phyloP scores from a whole-genome alignment of 2,113 vertebrate species.

The Solea senegalensis region DNA sequence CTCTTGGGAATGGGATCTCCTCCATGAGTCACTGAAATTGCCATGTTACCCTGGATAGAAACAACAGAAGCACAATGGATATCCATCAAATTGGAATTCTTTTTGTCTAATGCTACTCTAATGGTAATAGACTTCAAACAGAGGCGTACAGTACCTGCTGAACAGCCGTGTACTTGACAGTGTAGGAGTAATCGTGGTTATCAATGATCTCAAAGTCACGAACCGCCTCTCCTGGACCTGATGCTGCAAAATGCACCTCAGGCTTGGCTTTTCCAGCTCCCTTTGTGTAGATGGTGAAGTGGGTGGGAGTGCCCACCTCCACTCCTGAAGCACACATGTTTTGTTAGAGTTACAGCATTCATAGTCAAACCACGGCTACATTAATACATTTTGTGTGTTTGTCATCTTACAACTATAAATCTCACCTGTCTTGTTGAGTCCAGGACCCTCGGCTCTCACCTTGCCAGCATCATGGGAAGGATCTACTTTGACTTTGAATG shows the following conservation, averaged over 20 bases:
- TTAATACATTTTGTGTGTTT: background rate
- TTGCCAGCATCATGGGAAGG: slow-evolving; percentile 92
- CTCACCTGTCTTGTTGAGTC: slow-evolving; percentile 90
- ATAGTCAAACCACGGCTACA: slow-evolving; percentile 8
- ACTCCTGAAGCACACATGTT: slow-evolving; percentile 82
- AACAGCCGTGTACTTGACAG: slow-evolving; percentile 91
- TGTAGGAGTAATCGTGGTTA: slow-evolving; percentile 96
- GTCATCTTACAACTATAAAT: background rate
- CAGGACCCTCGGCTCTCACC: slow-evolving; percentile 92
- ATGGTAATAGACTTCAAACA: slow-evolving; percentile 13
- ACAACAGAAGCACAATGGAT: slow-evolving; percentile 9
- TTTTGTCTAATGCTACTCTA: slow-evolving; percentile 5
- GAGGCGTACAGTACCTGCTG: slow-evolving; percentile 84
- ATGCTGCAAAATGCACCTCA: slow-evolving; percentile 86
- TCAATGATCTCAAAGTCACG: slow-evolving; percentile 95
- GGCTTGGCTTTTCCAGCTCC: slow-evolving; percentile 93
- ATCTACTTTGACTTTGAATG: slow-evolving; percentile 94
- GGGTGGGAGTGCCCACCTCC: slow-evolving; percentile 92
- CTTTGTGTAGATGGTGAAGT: slow-evolving; percentile 94
- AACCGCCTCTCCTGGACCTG: slow-evolving; percentile 86
- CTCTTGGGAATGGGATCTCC: slow-evolving; percentile 90
- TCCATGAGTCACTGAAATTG: slow-evolving; percentile 86
- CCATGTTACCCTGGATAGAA: slow-evolving; percentile 85
- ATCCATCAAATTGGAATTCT: background rate
- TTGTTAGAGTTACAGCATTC: slow-evolving; percentile 20